A percentile compares a stretch with the other conserved stretches of the same genome.
Evolutionary conservation across 2,888 invertebrate genomes (phyloP).

Genomic region (Podotricha telesiphe): DNA sequence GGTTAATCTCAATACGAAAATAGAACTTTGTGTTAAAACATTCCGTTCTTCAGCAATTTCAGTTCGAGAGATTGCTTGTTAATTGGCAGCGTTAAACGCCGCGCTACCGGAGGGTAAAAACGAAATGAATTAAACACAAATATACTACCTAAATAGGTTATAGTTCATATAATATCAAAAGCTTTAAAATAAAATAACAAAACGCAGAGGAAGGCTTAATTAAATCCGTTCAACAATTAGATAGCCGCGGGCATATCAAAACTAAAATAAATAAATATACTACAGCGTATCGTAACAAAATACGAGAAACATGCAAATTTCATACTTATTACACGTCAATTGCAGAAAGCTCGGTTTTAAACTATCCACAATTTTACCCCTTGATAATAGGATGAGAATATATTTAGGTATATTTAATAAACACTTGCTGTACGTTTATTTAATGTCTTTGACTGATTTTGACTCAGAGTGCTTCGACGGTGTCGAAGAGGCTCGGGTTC

Average conservation of each 20-base stretch:
- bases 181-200: background rate
- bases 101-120: background rate
- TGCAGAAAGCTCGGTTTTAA: constrained; percentile 33
- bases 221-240: constrained; percentile 6
- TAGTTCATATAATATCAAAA: no score
- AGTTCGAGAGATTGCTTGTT: background rate
- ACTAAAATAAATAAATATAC: constrained; percentile 33
- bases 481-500: no score
- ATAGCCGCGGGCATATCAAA: constrained; percentile 28
- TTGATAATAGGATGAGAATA: constrained; percentile 1
- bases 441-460: no score
- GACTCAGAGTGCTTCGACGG: no score
- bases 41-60: no score
- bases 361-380: constrained; percentile 21
- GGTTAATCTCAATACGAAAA: no score
- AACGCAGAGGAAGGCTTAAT: background rate
- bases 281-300: constrained; percentile 13
- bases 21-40: no score
- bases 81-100: background rate
- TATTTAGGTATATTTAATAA: constrained; percentile 3
- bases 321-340: constrained; percentile 38
- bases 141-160: no score
- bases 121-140: no score
- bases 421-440: no score
- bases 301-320: constrained; percentile 28